Percentiles rank a stretch among this genome's conserved stretches.
phyloP scores from a whole-genome alignment of 2,113 vertebrate genomes.

The Alligator sinensis region DNA sequence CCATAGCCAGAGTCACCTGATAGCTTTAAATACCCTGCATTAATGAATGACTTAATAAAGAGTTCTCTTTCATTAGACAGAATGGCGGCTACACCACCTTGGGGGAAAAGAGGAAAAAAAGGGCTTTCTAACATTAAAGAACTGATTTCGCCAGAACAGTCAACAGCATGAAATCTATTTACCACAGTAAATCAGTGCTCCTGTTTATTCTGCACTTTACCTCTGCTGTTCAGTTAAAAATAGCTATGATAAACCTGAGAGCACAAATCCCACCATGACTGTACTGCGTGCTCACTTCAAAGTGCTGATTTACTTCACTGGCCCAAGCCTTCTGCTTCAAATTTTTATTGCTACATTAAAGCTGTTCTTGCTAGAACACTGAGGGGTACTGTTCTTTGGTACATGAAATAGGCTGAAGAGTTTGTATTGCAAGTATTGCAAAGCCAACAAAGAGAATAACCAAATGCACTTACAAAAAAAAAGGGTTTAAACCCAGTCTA shows the following conservation, averaged over 20 bases:
- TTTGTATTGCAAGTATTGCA: background rate
- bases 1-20: constrained; percentile 23
- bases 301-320: background rate
- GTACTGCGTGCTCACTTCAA: background rate
- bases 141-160: background rate
- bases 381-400: fast-evolving
- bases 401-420: background rate
- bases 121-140: background rate
- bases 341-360: background rate
- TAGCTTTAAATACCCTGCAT: constrained; percentile 43
- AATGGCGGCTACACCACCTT: constrained; percentile 25
- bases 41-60: constrained; percentile 50
- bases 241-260: background rate
- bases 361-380: background rate
- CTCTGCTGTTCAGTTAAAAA: constrained; percentile 10
- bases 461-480: background rate
- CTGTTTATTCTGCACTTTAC: constrained; percentile 6
- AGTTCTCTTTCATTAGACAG: constrained; percentile 25
- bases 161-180: constrained; percentile 31
- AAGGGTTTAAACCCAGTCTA: no score
- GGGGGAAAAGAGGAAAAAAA: constrained; percentile 9
- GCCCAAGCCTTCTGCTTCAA: background rate
- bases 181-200: constrained; percentile 35
- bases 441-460: background rate
- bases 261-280: background rate